phyloP scores from a whole-genome alignment of 2,797 vertebrate genomes.

The Erethizon dorsatum region DNA sequence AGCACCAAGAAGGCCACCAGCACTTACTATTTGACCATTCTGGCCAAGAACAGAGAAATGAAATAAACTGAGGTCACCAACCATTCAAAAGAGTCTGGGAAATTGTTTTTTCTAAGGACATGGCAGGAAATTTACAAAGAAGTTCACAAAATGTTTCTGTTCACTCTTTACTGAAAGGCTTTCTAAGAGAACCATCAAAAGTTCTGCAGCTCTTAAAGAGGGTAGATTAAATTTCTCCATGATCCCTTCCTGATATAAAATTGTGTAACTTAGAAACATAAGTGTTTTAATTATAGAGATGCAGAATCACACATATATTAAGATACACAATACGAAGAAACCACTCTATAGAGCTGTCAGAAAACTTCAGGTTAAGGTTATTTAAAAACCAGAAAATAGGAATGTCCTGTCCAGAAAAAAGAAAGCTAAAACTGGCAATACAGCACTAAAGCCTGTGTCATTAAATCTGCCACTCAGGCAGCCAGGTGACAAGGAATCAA shows the following conservation, averaged over 20 bases:
- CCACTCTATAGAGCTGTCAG: background rate
- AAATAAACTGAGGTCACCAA: background rate
- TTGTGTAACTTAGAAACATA: background rate
- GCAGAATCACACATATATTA: background rate
- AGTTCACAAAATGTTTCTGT: constrained; percentile 17
- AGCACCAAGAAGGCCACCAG: background rate
- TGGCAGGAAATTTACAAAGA: background rate
- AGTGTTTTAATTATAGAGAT: background rate
- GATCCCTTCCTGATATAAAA: background rate
- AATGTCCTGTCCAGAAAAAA: background rate
- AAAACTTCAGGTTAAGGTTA: background rate
- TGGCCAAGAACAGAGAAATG: background rate
- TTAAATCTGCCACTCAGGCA: background rate
- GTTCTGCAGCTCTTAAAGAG: background rate
- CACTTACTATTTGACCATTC: background rate
- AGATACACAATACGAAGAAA: background rate
- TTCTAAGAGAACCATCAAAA: background rate
- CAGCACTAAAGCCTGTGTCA: background rate
- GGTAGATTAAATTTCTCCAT: background rate
- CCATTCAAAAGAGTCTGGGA: background rate
- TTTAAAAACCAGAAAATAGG: constrained; percentile 1
- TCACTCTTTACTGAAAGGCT: background rate
- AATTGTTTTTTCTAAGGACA: constrained; percentile 39
- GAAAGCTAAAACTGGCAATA: background rate
- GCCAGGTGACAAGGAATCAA: background rate